Evolutionary conservation across 2,797 vertebrate species (phyloP), one percentile per base, ranked within the genome.

Genomic region (Phyllotis vaccarum): DNA sequence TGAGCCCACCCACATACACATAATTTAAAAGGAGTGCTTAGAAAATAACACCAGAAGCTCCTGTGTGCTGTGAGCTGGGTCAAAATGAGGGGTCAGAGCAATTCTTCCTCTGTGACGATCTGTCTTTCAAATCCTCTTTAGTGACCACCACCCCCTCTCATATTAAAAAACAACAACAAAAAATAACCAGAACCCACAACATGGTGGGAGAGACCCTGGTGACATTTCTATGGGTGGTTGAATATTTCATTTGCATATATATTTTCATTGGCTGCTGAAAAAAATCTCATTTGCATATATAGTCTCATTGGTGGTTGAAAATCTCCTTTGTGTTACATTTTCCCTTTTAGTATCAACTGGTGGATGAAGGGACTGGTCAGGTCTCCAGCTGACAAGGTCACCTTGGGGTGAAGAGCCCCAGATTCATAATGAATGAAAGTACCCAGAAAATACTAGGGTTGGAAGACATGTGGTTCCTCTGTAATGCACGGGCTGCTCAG

Each of bases 341-440:
- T 37, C 34, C 68, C 14, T 89, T 83, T 24, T 68, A 40, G 82
- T 83, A 66, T 56, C 79, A 49, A 31, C 66, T 75, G 52, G 60
- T 76, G 40, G 49, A 3, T 54, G 3, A n/a, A 81, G 19, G 49
- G 31, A 75, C 86, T 52, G 54, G 54, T 75, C 31, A 13, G 19
- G 31, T 86, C 74, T 82, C 21, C n/a, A 70, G 86, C n/a, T 89
- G 29, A 46, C 19, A 16, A 22, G 79, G 60, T 81, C 34, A 64
- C 60, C n/a, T 86, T 75, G 37, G 54, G 74, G 22, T 64, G 60
- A 66, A 91, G 78, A 13, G 31, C 14, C 80, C 83, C 4, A n/a
- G 76, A 95, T 88, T 64, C 86, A 89, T 95, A n/a, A 86, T 82
- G 80, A 80, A 89, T 72, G 75, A 43, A 76, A 94, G 72, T 60